Evolutionary conservation across 2,888 invertebrate species (phyloP), one percentile per base, ranked within the genome.

Genomic region (Lysandra coridon): DNA sequence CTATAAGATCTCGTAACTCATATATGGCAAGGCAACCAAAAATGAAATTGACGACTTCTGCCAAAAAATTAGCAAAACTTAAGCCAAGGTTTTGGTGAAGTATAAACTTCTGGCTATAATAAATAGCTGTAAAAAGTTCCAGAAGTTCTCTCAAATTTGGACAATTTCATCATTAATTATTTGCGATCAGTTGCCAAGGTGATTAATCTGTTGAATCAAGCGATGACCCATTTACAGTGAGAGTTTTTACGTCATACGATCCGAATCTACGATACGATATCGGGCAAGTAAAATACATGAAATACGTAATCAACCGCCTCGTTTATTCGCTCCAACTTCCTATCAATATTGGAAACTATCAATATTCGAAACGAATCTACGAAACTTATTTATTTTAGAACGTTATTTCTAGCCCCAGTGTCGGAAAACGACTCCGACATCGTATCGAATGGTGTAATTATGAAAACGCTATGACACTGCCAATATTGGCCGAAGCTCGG

Each of bases 171-270:
- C 69, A 69, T 69, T 37, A 69, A 69, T 69, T 69, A 33, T 69
- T 37, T 37, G 69, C 33, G 69, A 69, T 69, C 69, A 17, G 69
- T 69, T 37, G 33, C 69, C 69, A 69, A 69, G 69, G 69, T 69
- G 69, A 69, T 69, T 69, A 69, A 69, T 69, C 69, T 23, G 69
- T 69, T 37, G 69, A 33, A 69, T 69, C 14, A 69, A 69, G 69
- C 33, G 69, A 69, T 69, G 69, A 69, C 69, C 69, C 17, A 69
- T 69, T 69, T 69, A 37, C 33, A 69, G 14, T 37, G 69, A 69
- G 14, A 0, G 33, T 69, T 14, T 69, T 69, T 14, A 69, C 69
- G 5, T 33, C 14, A 37, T 5, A 17, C 69, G 69, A 69, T 33
- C 33, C 69, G 33, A 17, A 14, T 14, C 17, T 12, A 10, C 23